Evolutionary conservation across 2,113 vertebrate genomes (phyloP), one percentile per base, ranked within the genome.

Genomic region (Vidua macroura): DNA sequence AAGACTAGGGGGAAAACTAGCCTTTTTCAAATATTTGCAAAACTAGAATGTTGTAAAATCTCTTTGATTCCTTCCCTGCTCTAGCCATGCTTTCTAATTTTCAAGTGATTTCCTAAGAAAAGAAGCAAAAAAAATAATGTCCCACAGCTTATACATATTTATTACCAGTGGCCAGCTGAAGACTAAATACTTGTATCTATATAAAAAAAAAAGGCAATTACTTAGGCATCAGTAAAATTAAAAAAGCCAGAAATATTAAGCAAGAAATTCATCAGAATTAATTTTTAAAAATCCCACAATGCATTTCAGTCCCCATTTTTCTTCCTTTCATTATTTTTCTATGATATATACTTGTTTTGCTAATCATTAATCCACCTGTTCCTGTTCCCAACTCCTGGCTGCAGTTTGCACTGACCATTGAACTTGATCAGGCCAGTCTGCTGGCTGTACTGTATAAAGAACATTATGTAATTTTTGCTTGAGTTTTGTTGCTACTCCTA

Each of bases 241-340:
- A 70, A 62, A 80, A 83, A 18, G 4, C 2, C 4, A 74, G 24
- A 60, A 77, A 49, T 58, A 81, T n/a, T 51, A 44, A 80, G n/a
- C 4, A 64, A 53, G 10, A 81, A 74, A 1, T 37, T 46, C 0
- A 81, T 31, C 37, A 53, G 8, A 89, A 62, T 58, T 62, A 62
- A 18, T 28, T 7, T 11, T 37, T 64, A 55, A 44, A 6, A 1
- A 39, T 43, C 15, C 0, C 7, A 30, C 1, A 13, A 31, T 6
- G 2, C 2, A 56, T 25, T 53, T 63, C 7, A 46, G 2, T 49
- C 13, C 33, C 37, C 23, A 39, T 15, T 69, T 80, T 72, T 69
- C 14, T 73, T 73, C 21, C 5, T 24, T 90, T 74, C 16, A 23
- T 59, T 51, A 11, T 7, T 87, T 87, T 63, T 63, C 48, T 51